Base-by-base conservation (phyloP, 2,888 invertebrate genomes). In the Nomada flava region DNA sequence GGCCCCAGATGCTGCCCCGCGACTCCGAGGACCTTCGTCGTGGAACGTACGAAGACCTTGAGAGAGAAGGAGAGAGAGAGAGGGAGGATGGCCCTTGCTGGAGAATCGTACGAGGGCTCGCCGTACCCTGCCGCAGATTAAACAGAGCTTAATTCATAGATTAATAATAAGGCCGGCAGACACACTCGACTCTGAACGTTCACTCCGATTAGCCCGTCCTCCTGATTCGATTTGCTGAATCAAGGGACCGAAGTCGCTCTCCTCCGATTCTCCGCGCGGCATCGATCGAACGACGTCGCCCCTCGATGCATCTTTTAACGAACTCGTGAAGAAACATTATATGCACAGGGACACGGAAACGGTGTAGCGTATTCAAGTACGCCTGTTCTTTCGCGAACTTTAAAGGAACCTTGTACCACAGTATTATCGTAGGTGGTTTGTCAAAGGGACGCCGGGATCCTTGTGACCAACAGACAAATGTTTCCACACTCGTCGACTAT, bases 1-100 rank as follows among this genome's bases (percentile, higher is more conserved):
- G 84, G 71, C 83, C 85, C 77, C 85, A 86, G 90, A 90, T 88
- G 90, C 86, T 72, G 83, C 73, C 65, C 36, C 71, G 76, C 79
- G 75, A 79, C 83, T 79, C 70, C 42, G 74, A 79, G 81, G 74
- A 64, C 67, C 67, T 72, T 70, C 75, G 29, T 42, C 77, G 59
- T 63, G 67, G 23, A 42, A 36, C 47, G 68, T 52, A 89, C 83
- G 88, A 88, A 87, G 88, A 47, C 47, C 47, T 1, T 10, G 47
- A 11, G 47, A 15, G 36, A 9, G 36, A 5, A 7, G 5, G 36
- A 36, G 36, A 7, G 36, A 7, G 36, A 36, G 79, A 72, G n/a
- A 18, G 68, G 84, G 87, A 79, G 83, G 86, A 89, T 76, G 83
- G 79, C 72, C 79, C 87, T 88, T 84, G 82, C 87, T 74, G 62